phyloP scores from a whole-genome alignment of 2,888 invertebrate species.

The Ditula angustiorana region DNA sequence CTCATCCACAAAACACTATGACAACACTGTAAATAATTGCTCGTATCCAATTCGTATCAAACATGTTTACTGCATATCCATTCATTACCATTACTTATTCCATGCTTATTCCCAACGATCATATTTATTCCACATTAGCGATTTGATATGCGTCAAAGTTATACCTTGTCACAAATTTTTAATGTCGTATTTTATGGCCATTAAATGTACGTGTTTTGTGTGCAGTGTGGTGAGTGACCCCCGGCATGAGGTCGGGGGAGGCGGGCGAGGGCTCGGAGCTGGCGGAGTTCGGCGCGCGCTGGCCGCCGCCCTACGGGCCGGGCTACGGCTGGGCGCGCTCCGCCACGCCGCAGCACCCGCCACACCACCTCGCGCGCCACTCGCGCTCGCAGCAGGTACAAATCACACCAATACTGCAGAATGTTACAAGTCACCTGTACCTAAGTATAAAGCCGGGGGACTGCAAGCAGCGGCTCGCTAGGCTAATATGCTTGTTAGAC shows the following conservation, averaged over 20 bases:
- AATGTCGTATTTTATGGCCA: background rate
- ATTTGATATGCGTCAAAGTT: too few species aligned
- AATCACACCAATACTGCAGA: background rate
- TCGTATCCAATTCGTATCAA: too few species aligned
- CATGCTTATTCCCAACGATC: too few species aligned
- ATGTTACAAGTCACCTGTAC: background rate
- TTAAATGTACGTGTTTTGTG: constrained; percentile 34
- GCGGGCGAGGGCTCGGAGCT: constrained; percentile 84
- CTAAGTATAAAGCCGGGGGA: too few species aligned
- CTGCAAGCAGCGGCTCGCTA: too few species aligned
- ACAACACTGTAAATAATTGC: too few species aligned
- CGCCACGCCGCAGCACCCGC: constrained; percentile 82
- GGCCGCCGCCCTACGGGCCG: constrained; percentile 86
- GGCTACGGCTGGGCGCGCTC: constrained; percentile 84
- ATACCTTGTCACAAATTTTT: too few species aligned
- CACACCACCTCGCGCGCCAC: constrained; percentile 81
- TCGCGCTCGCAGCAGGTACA: constrained; percentile 81
- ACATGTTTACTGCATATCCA: too few species aligned
- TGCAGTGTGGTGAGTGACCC: constrained; percentile 72
- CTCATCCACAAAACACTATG: too few species aligned
- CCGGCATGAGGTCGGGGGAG: constrained; percentile 86
- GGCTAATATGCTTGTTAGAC: too few species aligned
- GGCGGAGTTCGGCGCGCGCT: constrained; percentile 82
- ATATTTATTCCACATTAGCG: too few species aligned
- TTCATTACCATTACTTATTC: too few species aligned